Percentiles rank a stretch among this genome's conserved stretches.
Evolutionary conservation across 2,888 invertebrate species (phyloP).

Genomic region (Drosophila hamatofila): DNA sequence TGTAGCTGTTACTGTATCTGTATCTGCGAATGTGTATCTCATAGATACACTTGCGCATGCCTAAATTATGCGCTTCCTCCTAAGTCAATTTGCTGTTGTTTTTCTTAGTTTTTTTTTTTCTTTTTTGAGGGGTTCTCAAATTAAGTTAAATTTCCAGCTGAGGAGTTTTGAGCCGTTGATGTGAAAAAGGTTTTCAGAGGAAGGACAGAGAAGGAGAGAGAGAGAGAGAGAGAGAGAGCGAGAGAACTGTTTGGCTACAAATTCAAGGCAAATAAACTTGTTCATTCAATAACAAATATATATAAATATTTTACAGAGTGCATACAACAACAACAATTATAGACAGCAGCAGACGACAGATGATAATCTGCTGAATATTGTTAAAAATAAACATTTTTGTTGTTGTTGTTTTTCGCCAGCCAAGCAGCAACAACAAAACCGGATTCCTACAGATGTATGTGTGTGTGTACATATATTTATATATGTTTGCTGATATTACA

Average conservation of each 20-base stretch:
- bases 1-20: slow-evolving; percentile 3
- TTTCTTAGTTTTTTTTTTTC: slow-evolving; percentile 4
- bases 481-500: slow-evolving; percentile 72
- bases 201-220: not conserved
- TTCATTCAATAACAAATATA: slow-evolving; percentile 51
- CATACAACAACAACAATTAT: slow-evolving; percentile 29
- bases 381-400: slow-evolving; percentile 74
- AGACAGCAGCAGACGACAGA: slow-evolving; percentile 59
- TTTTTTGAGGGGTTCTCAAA: slow-evolving; percentile 15
- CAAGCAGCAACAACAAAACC: slow-evolving; percentile 55
- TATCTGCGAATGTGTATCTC: slow-evolving; percentile 43
- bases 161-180: slow-evolving; percentile 17
- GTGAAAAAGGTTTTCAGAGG: slow-evolving; percentile 18
- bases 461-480: not conserved
- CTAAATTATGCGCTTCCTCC: slow-evolving; percentile 65
- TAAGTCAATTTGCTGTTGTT: slow-evolving; percentile 29
- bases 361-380: slow-evolving; percentile 72
- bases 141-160: slow-evolving; percentile 31
- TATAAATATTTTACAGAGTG: slow-evolving; percentile 38
- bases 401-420: slow-evolving; percentile 6
- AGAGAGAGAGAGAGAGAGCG: not conserved
- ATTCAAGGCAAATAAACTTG: slow-evolving; percentile 68
- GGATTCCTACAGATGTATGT: slow-evolving; percentile 54
- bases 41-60: slow-evolving; percentile 42
- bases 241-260: slow-evolving; percentile 10